Evolutionary conservation across 2,888 invertebrate genomes (phyloP), one percentile per base, ranked within the genome.

Genomic region (Drosophila tanythrix): DNA sequence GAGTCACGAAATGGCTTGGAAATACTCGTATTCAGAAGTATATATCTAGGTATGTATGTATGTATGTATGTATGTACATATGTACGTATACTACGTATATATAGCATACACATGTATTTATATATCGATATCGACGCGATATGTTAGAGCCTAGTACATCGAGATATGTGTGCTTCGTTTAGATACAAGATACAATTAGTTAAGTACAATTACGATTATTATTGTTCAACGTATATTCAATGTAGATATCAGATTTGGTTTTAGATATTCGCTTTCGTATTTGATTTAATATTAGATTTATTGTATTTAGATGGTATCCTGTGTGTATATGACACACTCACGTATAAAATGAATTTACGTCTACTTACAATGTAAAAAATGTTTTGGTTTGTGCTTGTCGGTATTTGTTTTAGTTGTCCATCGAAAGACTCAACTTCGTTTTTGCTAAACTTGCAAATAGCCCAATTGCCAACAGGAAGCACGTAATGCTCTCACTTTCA

Each of bases 101-200:
- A 27, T 33, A 53, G 38, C 38, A 38, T 69, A 75, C 75, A 36
- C 57, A 52, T 59, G 50, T 48, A 60, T 59, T 56, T 65, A 18
- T 46, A 57, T 63, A 65, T 74, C 48, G 62, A 76, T 65, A 64
- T 76, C 62, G 61, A 62, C 65, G 66, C 63, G 67, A 53, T 55
- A 76, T 61, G 36, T 75, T 67, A 70, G 70, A 65, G 65, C 79
- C 82, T 79, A 84, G 72, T 77, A 73, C 86, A 70, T 74, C 73
- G 75, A 89, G 90, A 85, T 85, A 85, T 85, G 85, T 85, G 89
- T 89, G 80, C 76, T 89, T 89, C 89, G 74, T 89, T 88, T 87
- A 79, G 88, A 85, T 85, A 85, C 88, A 85, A 84, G 84, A 82
- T 79, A 82, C 75, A 79, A 79, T 89, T 89, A 80, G 81, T 74